Base-by-base conservation (phyloP, 2,888 invertebrate genomes). In the Drosophila acutilabella region DNA sequence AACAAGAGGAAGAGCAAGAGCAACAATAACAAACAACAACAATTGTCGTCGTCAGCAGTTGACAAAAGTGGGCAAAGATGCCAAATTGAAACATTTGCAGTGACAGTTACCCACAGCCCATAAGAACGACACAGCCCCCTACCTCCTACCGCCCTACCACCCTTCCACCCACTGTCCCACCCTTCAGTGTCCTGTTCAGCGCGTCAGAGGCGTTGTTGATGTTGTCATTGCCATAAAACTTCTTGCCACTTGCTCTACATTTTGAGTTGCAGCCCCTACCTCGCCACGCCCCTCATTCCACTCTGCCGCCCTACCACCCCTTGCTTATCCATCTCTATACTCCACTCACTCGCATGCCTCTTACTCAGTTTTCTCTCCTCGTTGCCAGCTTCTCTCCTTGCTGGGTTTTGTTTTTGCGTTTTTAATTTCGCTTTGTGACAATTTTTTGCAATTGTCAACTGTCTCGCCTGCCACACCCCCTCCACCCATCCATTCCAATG, bases 241-340 rank as follows among this genome's bases (percentile, higher is more conserved):
- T 83, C 79, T 81, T 85, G 86, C 88, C 86, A 88, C 86, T 83
- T 88, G 88, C 86, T 83, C 82, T 72, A 83, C 74, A 83, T 83
- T 85, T 54, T 65, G 51, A 68, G 81, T 57, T 65, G 64, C 50
- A 16, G 44, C 60, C n/a, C 23, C 44, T 41, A 30, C 52, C 30
- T 41, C 18, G 18, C 18, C 5, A 4, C 16, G 30, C 3, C 1
- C 14, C 10, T n/a, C 4, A 18, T n/a, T 16, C 7, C 2, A 8
- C 7, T 23, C 23, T 6, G 20, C 20, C 23, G 6, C 23, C 23
- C 23, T 23, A 23, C 3, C 36, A 8, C 8, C 16, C 2, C 30
- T 5, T 16, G 1, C 10, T 42, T 38, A 38, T 41, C n/a, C 33
- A 13, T 36, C 44, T 54, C 44, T 7, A 26, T 20, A 8, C n/a